Conservation (phyloP, 2,888 invertebrate genomes). For the Tetragonisca angustula region DNA sequence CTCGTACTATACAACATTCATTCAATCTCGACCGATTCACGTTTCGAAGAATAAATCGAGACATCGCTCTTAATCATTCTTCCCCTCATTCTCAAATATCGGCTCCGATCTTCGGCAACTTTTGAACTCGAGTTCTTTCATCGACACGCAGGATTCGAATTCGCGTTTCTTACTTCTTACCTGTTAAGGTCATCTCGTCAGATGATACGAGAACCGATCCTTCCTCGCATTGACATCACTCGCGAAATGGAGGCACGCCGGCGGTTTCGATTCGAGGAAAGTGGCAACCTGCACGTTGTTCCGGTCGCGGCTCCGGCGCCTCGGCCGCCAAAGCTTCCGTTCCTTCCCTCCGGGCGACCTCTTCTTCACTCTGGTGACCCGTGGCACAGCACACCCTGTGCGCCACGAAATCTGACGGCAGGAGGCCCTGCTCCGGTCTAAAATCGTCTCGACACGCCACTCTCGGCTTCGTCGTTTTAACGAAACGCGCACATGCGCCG, state of each 20-base stretch:
- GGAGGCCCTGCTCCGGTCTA: slow-evolving; percentile 81
- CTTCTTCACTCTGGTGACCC: slow-evolving; percentile 62
- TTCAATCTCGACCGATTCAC: background rate
- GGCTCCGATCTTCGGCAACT: too few species aligned
- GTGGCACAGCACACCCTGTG: slow-evolving; percentile 73
- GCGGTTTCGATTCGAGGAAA: slow-evolving; percentile 14
- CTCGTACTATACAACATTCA: too few species aligned
- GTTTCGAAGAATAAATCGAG: background rate
- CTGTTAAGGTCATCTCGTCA: slow-evolving; percentile 82
- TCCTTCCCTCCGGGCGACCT: slow-evolving; percentile 53
- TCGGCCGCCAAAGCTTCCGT: slow-evolving; percentile 40
- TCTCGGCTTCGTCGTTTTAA: slow-evolving; percentile 74
- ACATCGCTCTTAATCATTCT: too few species aligned
- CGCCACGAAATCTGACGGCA: slow-evolving; percentile 77
- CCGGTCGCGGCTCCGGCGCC: slow-evolving; percentile 41
- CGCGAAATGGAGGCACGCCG: slow-evolving; percentile 28
- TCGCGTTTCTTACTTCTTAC: slow-evolving; percentile 68
- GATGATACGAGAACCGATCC: slow-evolving; percentile 70
- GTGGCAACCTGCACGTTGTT: slow-evolving; percentile 50
- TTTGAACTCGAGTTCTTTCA: too few species aligned
- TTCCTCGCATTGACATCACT: slow-evolving; percentile 78
- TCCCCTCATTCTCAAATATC: too few species aligned
- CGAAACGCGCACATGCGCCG: slow-evolving; percentile 76
- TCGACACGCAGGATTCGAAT: too few species aligned
- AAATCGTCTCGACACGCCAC: slow-evolving; percentile 78